A percentile compares a stretch with the other conserved stretches of the same genome.
Conservation (phyloP, 2,888 invertebrate genomes). For the Lasioglossum figueresi region DNA sequence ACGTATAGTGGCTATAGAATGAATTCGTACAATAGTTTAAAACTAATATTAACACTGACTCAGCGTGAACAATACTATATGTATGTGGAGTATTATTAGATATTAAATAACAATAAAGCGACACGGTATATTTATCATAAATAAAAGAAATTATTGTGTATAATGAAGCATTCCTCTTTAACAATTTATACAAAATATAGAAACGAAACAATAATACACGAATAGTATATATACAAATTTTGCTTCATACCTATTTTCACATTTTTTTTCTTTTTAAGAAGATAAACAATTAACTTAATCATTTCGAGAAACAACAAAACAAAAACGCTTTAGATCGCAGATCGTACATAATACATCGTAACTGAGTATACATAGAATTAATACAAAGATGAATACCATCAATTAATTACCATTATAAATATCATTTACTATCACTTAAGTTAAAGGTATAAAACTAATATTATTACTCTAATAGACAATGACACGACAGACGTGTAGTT, state of each 20-base stretch:
- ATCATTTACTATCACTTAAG: conserved; percentile 57
- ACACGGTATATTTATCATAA: conserved; percentile 41
- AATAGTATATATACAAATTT: conserved; percentile 51
- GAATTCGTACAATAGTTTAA: conserved; percentile 37
- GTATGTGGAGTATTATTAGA: conserved; percentile 34
- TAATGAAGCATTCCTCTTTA: conserved; percentile 46
- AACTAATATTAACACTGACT: conserved; percentile 41
- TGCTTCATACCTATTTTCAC: conserved; percentile 26
- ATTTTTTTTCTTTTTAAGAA: conserved; percentile 28
- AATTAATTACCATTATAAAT: conserved; percentile 58
- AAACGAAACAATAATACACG: conserved; percentile 49
- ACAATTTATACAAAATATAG: conserved; percentile 55
- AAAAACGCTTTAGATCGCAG: conserved; percentile 32
- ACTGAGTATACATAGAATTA: conserved; percentile 34
- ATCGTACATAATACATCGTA: conserved; percentile 31
- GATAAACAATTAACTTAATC: conserved; percentile 31
- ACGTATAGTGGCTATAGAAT: conserved; percentile 29
- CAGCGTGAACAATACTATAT: conserved; percentile 39
- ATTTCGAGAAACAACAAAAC: conserved; percentile 34
- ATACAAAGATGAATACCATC: conserved; percentile 44
- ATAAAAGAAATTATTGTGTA: conserved; percentile 36
- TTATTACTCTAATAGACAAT: conserved; percentile 54
- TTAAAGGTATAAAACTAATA: conserved; percentile 60
- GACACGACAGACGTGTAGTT: conserved; percentile 60
- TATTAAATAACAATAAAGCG: conserved; percentile 43